Percentiles rank a stretch among this genome's conserved stretches.
Conservation (phyloP, 1,140 invertebrate genomes). For the Bombus turneri region DNA sequence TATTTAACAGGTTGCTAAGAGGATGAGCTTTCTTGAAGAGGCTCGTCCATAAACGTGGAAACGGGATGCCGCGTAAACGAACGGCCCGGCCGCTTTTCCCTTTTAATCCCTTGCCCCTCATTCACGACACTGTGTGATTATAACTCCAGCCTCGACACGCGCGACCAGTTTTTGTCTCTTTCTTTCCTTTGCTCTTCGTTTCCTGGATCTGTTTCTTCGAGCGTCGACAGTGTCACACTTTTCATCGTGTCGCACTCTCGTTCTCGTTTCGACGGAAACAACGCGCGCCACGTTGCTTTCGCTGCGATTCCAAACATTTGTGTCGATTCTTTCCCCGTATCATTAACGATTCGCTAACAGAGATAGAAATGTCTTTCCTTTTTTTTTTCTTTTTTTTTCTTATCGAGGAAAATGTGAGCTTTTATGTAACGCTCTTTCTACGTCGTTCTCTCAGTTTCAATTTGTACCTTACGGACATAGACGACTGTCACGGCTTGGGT, state of each 20-base stretch:
- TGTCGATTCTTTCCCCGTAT: not conserved
- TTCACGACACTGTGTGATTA: constrained; percentile 22
- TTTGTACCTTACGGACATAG: not conserved
- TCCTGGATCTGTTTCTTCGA: not conserved
- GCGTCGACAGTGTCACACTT: constrained; percentile 27
- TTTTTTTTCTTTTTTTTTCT: not conserved
- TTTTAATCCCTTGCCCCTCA: constrained; percentile 24
- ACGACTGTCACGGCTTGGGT: too few species aligned
- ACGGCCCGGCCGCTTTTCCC: constrained; percentile 24
- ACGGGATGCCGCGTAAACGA: constrained; percentile 42
- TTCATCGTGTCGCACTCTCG: constrained; percentile 31
- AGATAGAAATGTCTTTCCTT: not conserved
- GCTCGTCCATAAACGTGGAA: constrained; percentile 14
- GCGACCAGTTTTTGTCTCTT: too few species aligned
- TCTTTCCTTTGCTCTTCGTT: not conserved
- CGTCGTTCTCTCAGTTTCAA: not conserved
- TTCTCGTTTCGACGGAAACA: constrained; percentile 42
- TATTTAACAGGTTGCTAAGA: constrained; percentile 68
- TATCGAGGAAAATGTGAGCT: not conserved
- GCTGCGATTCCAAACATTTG: not conserved
- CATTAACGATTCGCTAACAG: not conserved
- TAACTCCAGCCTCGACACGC: constrained; percentile 9
- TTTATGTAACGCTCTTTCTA: too few species aligned
- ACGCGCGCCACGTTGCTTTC: not conserved
- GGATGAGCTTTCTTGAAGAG: constrained; percentile 61